Evolutionary conservation across 2,888 invertebrate species (phyloP), one percentile per base, ranked within the genome.

Genomic region (Dicyrtomina minuta): DNA sequence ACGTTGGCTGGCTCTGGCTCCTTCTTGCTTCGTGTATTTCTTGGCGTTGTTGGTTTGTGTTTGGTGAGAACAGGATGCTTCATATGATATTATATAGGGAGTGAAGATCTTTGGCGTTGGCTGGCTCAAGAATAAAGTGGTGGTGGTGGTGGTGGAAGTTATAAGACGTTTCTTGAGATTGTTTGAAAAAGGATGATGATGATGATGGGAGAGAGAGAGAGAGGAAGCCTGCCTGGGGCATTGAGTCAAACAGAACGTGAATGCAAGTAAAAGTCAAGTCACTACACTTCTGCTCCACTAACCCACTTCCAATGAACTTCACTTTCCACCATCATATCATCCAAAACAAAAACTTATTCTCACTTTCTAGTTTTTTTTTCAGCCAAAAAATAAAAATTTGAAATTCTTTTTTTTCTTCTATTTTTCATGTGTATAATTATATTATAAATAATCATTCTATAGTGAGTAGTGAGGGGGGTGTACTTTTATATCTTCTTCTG

Each of bases 251-350:
- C 58, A 66, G 66, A 66, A 44, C 44, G 66, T 66, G 58, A 66
- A 66, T 66, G 66, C 55, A 66, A 56, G 66, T 66, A 66, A 55
- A 66, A 66, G 66, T 56, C 55, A 66, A 66, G 66, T 56, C 55
- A 55, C 43, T 66, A 55, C 24, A 56, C 55, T 43, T 59, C 17
- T 67, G 59, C 27, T 46, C 67, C 39, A 59, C 59, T 59, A 49
- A 58, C 66, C 58, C 67, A 60, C 46, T 68, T 68, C 44, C 53
- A 60, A 68, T 68, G 67, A 68, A 68, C 67, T 68, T 68, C 67
- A 68, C 67, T 68, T 68, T 68, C 67, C 46, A 60, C 22, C n/a
- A n/a, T n/a, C n/a, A n/a, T n/a, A n/a, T n/a, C n/a, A 33, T 33
- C 33, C 33, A 33, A 33, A 33, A 33, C 33, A 33, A 33, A n/a